Percentiles rank a stretch among this genome's conserved stretches.
phyloP scores from a whole-genome alignment of 2,113 vertebrate genomes.

The Hippolais icterina region DNA sequence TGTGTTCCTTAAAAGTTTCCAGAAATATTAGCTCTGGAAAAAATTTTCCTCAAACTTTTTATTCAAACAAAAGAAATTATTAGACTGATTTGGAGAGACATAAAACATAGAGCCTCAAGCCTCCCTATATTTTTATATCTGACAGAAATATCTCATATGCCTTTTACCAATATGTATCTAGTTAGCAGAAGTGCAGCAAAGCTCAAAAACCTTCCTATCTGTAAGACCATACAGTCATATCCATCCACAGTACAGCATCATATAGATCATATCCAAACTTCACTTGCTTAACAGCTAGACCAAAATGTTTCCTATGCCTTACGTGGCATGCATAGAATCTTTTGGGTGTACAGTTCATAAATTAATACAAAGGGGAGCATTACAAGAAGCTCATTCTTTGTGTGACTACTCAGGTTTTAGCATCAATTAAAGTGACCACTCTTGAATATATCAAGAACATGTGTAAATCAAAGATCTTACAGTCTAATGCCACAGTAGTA shows the following conservation, averaged over 20 bases:
- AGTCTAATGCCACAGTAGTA: not conserved
- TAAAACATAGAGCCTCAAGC: not conserved
- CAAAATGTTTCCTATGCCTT: not conserved
- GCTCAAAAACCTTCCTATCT: not conserved
- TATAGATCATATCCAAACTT: not conserved
- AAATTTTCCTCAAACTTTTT: not conserved
- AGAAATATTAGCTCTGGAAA: conserved; percentile 1
- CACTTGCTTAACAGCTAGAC: not conserved
- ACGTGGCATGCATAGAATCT: not conserved
- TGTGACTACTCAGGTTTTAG: not conserved
- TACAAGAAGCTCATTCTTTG: not conserved
- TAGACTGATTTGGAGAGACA: conserved; percentile 6
- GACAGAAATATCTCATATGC: not conserved
- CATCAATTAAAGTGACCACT: not conserved
- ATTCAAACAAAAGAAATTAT: conserved; percentile 21
- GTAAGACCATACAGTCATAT: not conserved
- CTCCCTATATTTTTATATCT: not conserved
- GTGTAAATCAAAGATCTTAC: not conserved
- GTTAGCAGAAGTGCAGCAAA: not conserved
- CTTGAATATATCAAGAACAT: not conserved
- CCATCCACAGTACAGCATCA: not conserved
- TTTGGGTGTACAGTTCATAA: not conserved
- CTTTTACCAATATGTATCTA: not conserved
- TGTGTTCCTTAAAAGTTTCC: conserved; percentile 7
- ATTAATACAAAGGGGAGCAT: not conserved